phyloP scores from a whole-genome alignment of 2,888 invertebrate genomes.

The Cacoxenus indagator region DNA sequence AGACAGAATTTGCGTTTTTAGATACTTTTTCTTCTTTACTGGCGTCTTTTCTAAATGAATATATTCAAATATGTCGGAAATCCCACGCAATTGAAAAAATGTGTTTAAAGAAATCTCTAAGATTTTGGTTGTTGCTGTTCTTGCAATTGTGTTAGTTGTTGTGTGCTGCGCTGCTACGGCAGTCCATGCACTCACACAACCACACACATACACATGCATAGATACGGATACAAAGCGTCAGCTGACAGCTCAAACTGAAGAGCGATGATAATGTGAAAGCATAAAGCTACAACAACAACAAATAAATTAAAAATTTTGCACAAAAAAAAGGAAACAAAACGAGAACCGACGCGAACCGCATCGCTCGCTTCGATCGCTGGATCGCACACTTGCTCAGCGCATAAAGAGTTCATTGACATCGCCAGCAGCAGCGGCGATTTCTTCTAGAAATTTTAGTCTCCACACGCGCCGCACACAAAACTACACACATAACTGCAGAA shows the following conservation, averaged over 20 bases:
- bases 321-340: constrained; percentile 30
- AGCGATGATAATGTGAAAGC: constrained; percentile 45
- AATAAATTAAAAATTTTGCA: constrained; percentile 25
- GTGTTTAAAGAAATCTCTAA: not conserved
- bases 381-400: constrained; percentile 34
- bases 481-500: not conserved
- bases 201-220: not conserved
- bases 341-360: not conserved
- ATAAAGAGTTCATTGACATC: constrained; percentile 60
- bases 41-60: too few species aligned
- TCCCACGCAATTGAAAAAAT: constrained; percentile 14
- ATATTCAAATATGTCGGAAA: too few species aligned
- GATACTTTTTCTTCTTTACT: too few species aligned
- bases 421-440: constrained; percentile 11
- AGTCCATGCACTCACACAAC: constrained; percentile 24
- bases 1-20: too few species aligned
- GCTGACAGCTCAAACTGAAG: not conserved
- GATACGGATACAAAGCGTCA: not conserved
- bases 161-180: constrained; percentile 43
- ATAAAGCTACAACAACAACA: not conserved
- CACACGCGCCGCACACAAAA: not conserved
- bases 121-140: too few species aligned
- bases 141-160: too few species aligned
- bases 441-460: constrained; percentile 2
- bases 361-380: not conserved